phyloP scores from a whole-genome alignment of 2,888 invertebrate genomes.

The Camponotus fellah region DNA sequence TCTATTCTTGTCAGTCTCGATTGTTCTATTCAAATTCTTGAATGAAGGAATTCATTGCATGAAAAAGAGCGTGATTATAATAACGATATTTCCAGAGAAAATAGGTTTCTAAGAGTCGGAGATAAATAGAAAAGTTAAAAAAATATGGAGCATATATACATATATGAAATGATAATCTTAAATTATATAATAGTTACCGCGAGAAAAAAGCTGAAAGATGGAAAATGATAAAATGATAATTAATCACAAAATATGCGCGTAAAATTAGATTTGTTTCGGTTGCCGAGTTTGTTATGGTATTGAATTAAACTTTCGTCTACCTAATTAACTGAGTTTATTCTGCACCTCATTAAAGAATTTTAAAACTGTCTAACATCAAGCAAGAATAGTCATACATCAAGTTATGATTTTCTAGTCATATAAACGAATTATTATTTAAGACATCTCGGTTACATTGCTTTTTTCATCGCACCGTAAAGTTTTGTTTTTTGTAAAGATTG shows the following conservation, averaged over 20 bases:
- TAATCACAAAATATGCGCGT: neutral
- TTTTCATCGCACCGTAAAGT: neutral
- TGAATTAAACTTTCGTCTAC: neutral
- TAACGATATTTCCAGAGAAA: neutral
- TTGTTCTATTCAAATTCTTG: constrained; percentile 7
- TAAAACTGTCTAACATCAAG: neutral
- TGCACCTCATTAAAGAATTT: neutral
- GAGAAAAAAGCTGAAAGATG: neutral
- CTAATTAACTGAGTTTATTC: neutral
- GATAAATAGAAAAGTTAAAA: neutral
- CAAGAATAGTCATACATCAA: neutral
- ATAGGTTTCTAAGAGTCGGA: neutral
- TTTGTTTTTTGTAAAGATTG: neutral
- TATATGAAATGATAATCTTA: neutral
- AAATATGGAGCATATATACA: neutral
- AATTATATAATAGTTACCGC: neutral
- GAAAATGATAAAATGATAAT: neutral
- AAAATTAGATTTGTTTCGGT: neutral
- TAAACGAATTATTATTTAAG: constrained; percentile 6
- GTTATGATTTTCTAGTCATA: neutral
- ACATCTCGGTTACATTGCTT: neutral
- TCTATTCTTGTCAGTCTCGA: neutral
- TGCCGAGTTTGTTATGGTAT: neutral
- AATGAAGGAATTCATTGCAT: constrained; percentile 6
- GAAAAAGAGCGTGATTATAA: constrained; percentile 13